Percentiles rank a stretch among this genome's conserved stretches.
Conservation (phyloP, 2,113 vertebrate species). For the Tachysurus fulvidraco region DNA sequence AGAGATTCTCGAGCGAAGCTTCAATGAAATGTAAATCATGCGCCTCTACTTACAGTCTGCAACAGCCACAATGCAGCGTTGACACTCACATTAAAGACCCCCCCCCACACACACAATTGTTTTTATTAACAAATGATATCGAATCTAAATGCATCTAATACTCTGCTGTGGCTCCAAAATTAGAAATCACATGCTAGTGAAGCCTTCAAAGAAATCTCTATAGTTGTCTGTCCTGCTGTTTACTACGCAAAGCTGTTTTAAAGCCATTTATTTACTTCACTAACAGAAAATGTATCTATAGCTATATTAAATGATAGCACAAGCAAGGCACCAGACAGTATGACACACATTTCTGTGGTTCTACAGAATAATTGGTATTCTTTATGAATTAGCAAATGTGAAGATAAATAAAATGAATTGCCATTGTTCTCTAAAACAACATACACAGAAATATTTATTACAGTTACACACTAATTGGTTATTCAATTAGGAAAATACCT, state of each 20-base stretch:
- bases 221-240: conserved; percentile 51
- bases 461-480: background rate
- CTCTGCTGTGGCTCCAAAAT: background rate
- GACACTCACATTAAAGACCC: conserved; percentile 38
- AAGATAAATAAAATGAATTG: too few relatives aligned
- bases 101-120: background rate
- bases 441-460: background rate
- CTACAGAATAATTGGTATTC: too few relatives aligned
- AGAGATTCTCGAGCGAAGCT: conserved; percentile 32
- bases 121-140: background rate
- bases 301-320: background rate
- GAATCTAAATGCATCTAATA: conserved; percentile 2
- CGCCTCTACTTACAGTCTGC: conserved; percentile 26
- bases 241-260: conserved; percentile 20
- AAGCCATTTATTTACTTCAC: background rate
- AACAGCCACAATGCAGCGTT: conserved; percentile 41
- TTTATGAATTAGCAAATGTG: background rate
- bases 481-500: background rate
- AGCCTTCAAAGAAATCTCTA: conserved; percentile 19
- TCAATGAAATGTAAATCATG: conserved; percentile 57
- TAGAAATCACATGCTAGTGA: conserved; percentile 10
- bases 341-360: too few relatives aligned
- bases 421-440: background rate
- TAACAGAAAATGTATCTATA: background rate
- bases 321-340: background rate